Evolutionary conservation across 2,797 vertebrate genomes (phyloP), one percentile per base, ranked within the genome.

Genomic region (Clarias fuscus): DNA sequence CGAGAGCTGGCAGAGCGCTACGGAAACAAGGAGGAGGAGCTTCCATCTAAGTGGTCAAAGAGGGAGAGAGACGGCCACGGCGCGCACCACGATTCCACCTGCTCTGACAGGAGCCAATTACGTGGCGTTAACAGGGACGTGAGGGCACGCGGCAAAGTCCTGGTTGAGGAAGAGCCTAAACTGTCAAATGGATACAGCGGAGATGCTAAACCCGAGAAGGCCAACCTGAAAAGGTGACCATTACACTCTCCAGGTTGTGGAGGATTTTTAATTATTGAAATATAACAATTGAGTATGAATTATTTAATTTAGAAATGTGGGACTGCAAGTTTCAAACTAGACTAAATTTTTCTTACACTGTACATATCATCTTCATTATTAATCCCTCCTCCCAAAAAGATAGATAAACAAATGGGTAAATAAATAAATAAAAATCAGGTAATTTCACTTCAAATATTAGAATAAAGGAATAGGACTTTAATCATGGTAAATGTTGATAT

Each of bases 1-100:
- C 89, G 95, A 82, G 95, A 96, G 75, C 92, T 96, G 86, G 94
- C 94, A 0, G 94, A 96, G 18, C 93, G 92, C 72, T 95, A 91
- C 0, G 93, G 94, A 79, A 91, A 90, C 89, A 24, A 84, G 20
- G 94, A 95, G 65, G 95, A 95, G 86, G 94, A 95, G 80, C 91
- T 94, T 17, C 93, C 93, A 1, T 90, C 93, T 58, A 95, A 95
- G 89, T 94, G 93, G 88, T 93, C 93, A 70, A 94, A 92, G 91
- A 90, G 91, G 88, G 94, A 94, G 71, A 91, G 86, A 58, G 93
- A 93, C 48, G 84, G 7, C 18, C 83, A 70, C 0, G 92, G 92
- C 24, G 0, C 91, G 88, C 0, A 85, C 88, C 0, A 82, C 48
- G 64, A 86, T 40, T 67, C 76, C 27, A 33, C 73, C 14, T 84